These are phyloP conservation scores for Ricordea florida DNA, from an alignment of 92 coral and sea anemone genomes.

Conservation along the genomic window DNA sequence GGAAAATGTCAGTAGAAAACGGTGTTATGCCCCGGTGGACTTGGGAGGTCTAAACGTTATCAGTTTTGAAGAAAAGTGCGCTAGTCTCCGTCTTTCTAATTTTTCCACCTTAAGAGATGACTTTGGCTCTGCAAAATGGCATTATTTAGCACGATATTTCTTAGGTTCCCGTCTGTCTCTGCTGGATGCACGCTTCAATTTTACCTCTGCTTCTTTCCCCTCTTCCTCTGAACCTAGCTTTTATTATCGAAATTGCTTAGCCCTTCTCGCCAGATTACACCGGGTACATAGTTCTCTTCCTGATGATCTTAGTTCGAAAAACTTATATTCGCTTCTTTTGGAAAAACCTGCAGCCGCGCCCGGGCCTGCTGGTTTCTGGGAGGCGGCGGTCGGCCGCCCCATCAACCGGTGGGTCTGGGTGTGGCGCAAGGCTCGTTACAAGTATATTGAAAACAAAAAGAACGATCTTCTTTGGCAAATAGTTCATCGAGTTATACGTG, in stretches of 20 bases:
- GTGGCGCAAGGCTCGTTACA: background rate
- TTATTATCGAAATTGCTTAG: background rate
- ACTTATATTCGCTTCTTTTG: background rate
- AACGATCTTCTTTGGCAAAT: constrained; percentile 14
- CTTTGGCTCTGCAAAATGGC: background rate
- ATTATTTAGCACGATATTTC: background rate
- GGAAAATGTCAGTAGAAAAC: too few relatives aligned
- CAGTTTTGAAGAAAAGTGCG: too few relatives aligned
- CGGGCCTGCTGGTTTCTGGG: background rate
- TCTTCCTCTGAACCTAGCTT: background rate
- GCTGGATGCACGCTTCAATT: background rate
- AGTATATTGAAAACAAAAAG: background rate
- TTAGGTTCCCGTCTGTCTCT: background rate
- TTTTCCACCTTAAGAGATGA: background rate
- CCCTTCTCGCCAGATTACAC: background rate
- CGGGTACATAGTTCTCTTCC: background rate
- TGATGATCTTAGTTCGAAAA: background rate
- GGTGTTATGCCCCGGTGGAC: too few relatives aligned
- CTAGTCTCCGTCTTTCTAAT: too few relatives aligned
- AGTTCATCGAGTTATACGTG: background rate
- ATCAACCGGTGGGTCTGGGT: background rate
- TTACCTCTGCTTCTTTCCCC: background rate
- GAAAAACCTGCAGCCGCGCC: background rate
- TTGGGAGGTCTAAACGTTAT: too few relatives aligned
- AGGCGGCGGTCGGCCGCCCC: background rate